phyloP scores from a whole-genome alignment of 2,113 vertebrate species.

The Ivindomyrus marchei region DNA sequence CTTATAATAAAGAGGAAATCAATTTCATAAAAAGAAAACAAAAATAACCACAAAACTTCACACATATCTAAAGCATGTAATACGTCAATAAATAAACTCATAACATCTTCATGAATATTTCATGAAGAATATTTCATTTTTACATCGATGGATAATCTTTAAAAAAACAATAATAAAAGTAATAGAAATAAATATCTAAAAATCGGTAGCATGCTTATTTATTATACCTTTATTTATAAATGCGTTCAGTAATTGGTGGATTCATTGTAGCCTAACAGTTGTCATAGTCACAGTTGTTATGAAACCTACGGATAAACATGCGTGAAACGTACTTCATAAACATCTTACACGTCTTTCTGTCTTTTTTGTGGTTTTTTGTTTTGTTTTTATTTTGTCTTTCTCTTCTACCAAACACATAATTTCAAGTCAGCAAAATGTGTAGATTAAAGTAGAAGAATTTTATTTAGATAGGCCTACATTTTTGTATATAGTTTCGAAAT shows the following conservation, averaged over 20 bases:
- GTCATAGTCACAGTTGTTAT: background rate
- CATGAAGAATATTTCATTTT: background rate
- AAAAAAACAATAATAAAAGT: background rate
- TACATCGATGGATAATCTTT: background rate
- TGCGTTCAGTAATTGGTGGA: background rate
- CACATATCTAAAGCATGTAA: conserved; percentile 57
- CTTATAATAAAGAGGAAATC: conserved; percentile 92
- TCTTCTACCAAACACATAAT: background rate
- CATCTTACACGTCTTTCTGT: background rate
- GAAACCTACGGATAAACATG: background rate
- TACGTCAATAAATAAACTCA: conserved; percentile 42
- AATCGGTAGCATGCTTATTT: conserved; percentile 12
- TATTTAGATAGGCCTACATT: background rate
- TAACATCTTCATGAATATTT: conserved; percentile 20
- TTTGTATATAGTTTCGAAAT: background rate
- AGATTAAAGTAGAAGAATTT: background rate
- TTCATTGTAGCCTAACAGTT: background rate
- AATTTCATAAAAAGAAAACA: conserved; percentile 84
- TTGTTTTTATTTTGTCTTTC: background rate
- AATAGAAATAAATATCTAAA: background rate
- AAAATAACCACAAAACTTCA: conserved; percentile 83
- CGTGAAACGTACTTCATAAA: background rate
- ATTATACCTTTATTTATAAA: background rate
- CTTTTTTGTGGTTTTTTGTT: background rate
- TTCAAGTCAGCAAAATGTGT: background rate